phyloP scores from a whole-genome alignment of 1,140 invertebrate species.

The Megathymus violae region DNA sequence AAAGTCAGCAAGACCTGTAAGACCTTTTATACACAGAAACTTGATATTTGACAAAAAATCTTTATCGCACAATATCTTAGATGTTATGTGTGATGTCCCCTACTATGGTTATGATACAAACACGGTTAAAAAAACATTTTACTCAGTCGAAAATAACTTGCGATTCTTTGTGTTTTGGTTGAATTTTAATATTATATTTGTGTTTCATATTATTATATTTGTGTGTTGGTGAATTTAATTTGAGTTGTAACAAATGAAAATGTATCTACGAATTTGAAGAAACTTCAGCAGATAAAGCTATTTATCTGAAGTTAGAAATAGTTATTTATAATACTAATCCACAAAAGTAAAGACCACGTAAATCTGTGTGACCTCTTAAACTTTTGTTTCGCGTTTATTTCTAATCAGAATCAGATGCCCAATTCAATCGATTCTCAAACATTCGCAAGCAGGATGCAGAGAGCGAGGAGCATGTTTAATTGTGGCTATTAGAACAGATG shows the following conservation, averaged over 20 bases:
- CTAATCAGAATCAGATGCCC: slow-evolving; percentile 29
- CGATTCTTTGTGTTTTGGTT: no score
- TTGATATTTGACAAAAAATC: slow-evolving; percentile 65
- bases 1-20: slow-evolving; percentile 60
- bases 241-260: no score
- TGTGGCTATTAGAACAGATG: slow-evolving; percentile 82
- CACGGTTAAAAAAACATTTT: neutral
- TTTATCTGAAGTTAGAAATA: neutral
- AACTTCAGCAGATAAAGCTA: neutral
- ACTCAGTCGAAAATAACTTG: slow-evolving; percentile 3
- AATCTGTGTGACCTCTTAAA: slow-evolving; percentile 16
- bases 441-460: slow-evolving; percentile 34
- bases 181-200: no score
- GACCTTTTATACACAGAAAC: slow-evolving; percentile 64
- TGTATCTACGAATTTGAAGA: no score
- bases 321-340: neutral
- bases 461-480: slow-evolving; percentile 78
- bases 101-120: slow-evolving; percentile 19
- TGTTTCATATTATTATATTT: no score
- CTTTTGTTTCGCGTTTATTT: slow-evolving; percentile 27
- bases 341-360: neutral
- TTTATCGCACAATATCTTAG: slow-evolving; percentile 64
- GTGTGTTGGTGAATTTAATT: no score
- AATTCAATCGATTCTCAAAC: slow-evolving; percentile 48
- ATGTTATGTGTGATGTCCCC: slow-evolving; percentile 47